Evolutionary conservation across 2,797 vertebrate species (phyloP), one percentile per base, ranked within the genome.

Genomic region (Thunnus albacares): DNA sequence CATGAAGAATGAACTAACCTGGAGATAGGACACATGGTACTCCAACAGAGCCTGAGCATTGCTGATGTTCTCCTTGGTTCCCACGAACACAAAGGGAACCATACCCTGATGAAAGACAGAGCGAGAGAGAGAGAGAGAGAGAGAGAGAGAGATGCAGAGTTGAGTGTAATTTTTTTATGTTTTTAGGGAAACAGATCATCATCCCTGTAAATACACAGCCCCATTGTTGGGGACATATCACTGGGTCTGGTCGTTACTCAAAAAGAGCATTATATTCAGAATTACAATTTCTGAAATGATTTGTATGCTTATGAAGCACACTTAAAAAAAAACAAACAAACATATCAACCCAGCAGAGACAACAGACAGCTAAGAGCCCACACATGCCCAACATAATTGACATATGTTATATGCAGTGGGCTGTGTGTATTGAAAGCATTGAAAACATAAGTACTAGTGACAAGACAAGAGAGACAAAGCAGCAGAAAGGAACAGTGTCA

Each of bases 31-130:
- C 60, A 98, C 96, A 3, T 98, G 97, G 92, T 98, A 98, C 57
- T 98, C 97, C 90, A 98, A 70, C 49, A 98, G 95, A 6, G 97
- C 97, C 92, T 97, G 97, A 3, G 97, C 97, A 2, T 98, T 98
- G 90, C 96, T 97, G 91, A 98, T 98, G 87, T 97, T 98, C 91
- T 98, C 97, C 87, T 97, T 97, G 4, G 97, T 98, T 52, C 97
- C 97, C 70, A 98, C 97, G 67, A 98, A 98, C 61, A 97, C 96
- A 61, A 98, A 98, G 2, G 97, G 97, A 79, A 98, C 97, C 97
- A 97, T 96, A 28, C 97, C 97, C 97, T 98, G 87, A 45, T 61
- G 11, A 43, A 76, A 38, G 14, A 83, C 18, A 83, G 5, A 78
- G 22, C 79, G 6, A 26, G 43, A 12, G 11, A 17, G 17, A 18